phyloP scores from a whole-genome alignment of 2,888 invertebrate genomes.

The Nebria brevicollis region DNA sequence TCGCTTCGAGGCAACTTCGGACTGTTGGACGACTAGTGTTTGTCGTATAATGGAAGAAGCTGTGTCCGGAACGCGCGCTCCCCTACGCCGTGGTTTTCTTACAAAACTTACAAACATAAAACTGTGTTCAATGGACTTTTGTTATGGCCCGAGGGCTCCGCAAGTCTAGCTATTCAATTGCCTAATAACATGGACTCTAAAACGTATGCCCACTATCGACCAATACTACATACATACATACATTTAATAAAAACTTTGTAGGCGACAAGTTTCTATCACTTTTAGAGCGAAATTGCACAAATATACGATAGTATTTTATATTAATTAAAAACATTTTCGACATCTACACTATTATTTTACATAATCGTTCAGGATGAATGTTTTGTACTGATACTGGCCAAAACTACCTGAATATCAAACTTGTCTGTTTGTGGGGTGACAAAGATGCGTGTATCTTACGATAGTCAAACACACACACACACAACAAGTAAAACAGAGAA shows the following conservation, averaged over 20 bases:
- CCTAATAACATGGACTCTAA: not conserved
- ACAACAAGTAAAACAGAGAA: not conserved
- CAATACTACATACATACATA: not conserved
- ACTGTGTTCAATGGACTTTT: constrained; percentile 12
- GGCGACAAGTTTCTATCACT: too few relatives aligned
- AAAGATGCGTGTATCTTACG: not conserved
- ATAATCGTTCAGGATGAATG: not conserved
- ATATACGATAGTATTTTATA: too few relatives aligned
- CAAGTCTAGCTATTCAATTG: not conserved
- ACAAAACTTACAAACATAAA: constrained; percentile 14
- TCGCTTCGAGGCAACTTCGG: constrained; percentile 32
- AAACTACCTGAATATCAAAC: not conserved
- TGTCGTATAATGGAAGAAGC: constrained; percentile 38
- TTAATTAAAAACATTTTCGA: not conserved
- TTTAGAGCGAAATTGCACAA: too few relatives aligned
- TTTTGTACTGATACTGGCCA: not conserved
- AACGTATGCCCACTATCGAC: not conserved
- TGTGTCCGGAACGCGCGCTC: not conserved
- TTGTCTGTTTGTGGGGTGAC: not conserved
- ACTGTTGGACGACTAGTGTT: constrained; percentile 34
- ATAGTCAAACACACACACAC: not conserved
- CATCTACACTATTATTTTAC: not conserved
- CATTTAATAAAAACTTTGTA: not conserved
- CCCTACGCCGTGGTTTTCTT: not conserved
- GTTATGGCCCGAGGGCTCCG: not conserved